Base-by-base conservation (phyloP, 2,797 vertebrate genomes). In the Holocentrus rufus region DNA sequence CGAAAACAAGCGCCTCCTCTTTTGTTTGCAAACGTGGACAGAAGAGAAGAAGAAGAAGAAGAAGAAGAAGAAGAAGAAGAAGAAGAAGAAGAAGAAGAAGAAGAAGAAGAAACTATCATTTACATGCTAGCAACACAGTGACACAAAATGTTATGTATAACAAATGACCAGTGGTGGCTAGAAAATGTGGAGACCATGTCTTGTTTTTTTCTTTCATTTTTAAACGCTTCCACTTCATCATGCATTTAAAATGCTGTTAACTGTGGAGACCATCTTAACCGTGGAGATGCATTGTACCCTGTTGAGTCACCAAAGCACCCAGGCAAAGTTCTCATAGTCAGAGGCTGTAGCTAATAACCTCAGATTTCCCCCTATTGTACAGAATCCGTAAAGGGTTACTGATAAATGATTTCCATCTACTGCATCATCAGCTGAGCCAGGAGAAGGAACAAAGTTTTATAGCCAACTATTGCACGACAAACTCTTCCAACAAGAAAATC, bases 21-120 rank as follows among this genome's bases (percentile, higher is more conserved):
- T 77, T 72, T 79, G 78, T 90, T 84, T 90, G 88, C 83, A 90
- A 88, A 90, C 88, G 89, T 90, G 86, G 92, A 91, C 89, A 89
- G 71, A 77, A 67, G 54, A 54, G 18, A 65, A 81, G 66, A 78
- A 85, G 70, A 62, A 77, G 74, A 50, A 47, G n/a, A n/a, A n/a
- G n/a, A n/a, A n/a, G n/a, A n/a, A n/a, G n/a, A n/a, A n/a, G n/a
- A n/a, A n/a, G n/a, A n/a, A n/a, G n/a, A n/a, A n/a, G n/a, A n/a
- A n/a, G n/a, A n/a, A n/a, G n/a, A n/a, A n/a, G n/a, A n/a, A n/a
- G n/a, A n/a, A n/a, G n/a, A n/a, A n/a, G n/a, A n/a, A n/a, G n/a
- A n/a, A 81, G 66, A 78, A 85, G 70, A 62, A 77, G 74, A 50
- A 47, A 53, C 74, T 64, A 8, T 81, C 5, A 72, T 83, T 80